phyloP scores from a whole-genome alignment of 2,113 vertebrate species.

The Sylvia atricapilla region DNA sequence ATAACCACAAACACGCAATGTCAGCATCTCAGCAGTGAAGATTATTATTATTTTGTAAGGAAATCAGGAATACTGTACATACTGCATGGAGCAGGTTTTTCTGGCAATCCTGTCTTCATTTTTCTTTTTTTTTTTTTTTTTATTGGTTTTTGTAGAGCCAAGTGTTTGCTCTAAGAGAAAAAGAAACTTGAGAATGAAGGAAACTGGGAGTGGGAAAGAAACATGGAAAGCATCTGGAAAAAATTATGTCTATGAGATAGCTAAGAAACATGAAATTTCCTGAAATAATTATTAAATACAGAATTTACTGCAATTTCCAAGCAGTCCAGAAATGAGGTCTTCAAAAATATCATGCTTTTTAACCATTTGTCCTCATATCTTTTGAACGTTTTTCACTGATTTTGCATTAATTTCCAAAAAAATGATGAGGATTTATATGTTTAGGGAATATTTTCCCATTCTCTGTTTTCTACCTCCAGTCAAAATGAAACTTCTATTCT shows the following conservation, averaged over 20 bases:
- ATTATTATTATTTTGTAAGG: background rate
- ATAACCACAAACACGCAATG: background rate
- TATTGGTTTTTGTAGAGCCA: background rate
- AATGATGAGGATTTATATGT: background rate
- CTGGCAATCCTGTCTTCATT: background rate
- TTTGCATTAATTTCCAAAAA: background rate
- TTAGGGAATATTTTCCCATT: background rate
- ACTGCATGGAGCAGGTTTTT: background rate
- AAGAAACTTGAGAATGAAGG: conserved; percentile 40
- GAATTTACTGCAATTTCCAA: conserved; percentile 8
- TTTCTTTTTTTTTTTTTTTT: too few relatives aligned
- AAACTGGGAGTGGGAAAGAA: conserved; percentile 13
- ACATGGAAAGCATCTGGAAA: conserved; percentile 61
- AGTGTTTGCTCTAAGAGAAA: conserved; percentile 29
- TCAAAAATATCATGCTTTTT: background rate
- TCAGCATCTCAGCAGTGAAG: conserved; percentile 14
- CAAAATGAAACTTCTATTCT: background rate
- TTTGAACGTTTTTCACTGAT: background rate
- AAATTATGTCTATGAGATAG: conserved; percentile 60
- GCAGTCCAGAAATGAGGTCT: background rate
- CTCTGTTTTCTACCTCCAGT: background rate
- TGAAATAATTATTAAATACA: conserved; percentile 38
- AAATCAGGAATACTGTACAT: background rate
- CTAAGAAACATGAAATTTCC: conserved; percentile 46
- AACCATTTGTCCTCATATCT: background rate